A percentile compares a stretch with the other conserved stretches of the same genome.
phyloP scores from a whole-genome alignment of 2,888 invertebrate species.

The Nomada ferruginata region DNA sequence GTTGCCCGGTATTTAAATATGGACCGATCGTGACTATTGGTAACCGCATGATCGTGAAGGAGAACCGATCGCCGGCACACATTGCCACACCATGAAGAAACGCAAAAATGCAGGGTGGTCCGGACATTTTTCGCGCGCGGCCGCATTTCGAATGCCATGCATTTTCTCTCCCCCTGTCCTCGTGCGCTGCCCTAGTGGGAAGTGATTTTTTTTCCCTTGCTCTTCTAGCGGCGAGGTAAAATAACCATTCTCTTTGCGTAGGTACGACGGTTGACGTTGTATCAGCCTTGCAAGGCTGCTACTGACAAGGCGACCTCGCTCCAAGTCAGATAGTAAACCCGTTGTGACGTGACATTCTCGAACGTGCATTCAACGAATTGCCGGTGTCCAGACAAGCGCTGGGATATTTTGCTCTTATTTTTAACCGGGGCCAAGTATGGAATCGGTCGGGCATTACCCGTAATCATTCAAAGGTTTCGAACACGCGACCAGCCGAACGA shows the following conservation, averaged over 20 bases:
- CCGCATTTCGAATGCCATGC: conserved; percentile 54
- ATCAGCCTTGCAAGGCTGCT: conserved; percentile 73
- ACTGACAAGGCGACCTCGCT: conserved; percentile 70
- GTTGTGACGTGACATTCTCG: conserved; percentile 66
- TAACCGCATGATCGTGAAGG: conserved; percentile 53
- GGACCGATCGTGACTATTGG: conserved; percentile 46
- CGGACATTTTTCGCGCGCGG: conserved; percentile 27
- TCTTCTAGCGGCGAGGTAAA: conserved; percentile 45
- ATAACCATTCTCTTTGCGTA: conserved; percentile 63
- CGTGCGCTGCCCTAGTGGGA: conserved; percentile 43
- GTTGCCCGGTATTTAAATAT: conserved; percentile 52
- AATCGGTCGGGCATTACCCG: conserved; percentile 36
- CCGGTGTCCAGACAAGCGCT: conserved; percentile 30
- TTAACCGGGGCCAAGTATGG: conserved; percentile 31
- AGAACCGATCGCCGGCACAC: conserved; percentile 38
- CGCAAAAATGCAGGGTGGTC: conserved; percentile 55
- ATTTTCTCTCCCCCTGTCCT: conserved; percentile 41
- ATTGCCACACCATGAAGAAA: conserved; percentile 16
- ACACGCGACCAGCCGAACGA: conserved; percentile 12
- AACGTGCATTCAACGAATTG: conserved; percentile 56
- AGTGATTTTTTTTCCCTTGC: conserved; percentile 57
- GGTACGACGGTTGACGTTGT: conserved; percentile 52
- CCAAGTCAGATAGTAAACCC: conserved; percentile 64
- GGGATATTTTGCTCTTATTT: conserved; percentile 51
- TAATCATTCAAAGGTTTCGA: conserved; percentile 45